Evolutionary conservation across 2,888 invertebrate genomes (phyloP).

Genomic region (Callimorpha dominula): DNA sequence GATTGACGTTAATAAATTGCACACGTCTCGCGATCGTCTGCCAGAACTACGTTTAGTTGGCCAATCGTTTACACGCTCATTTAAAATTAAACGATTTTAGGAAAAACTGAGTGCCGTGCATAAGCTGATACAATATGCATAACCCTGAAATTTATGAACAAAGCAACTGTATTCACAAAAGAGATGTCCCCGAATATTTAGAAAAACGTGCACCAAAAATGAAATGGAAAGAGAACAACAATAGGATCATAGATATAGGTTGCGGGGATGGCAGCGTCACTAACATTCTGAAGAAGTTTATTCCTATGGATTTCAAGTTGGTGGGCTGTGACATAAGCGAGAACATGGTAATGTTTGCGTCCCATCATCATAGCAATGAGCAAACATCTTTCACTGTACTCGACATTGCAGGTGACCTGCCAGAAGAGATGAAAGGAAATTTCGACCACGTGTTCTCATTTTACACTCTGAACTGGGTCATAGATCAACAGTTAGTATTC

Average conservation of each 20-base stretch:
- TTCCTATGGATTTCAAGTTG: constrained; percentile 83
- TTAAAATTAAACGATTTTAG: neutral
- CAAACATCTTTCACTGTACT: constrained; percentile 80
- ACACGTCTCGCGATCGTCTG: neutral
- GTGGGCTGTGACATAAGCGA: constrained; percentile 90
- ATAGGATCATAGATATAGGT: constrained; percentile 88
- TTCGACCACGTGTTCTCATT: constrained; percentile 91
- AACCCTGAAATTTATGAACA: constrained; percentile 89
- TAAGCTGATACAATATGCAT: constrained; percentile 71
- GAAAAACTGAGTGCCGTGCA: neutral
- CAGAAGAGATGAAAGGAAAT: constrained; percentile 73
- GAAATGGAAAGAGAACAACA: constrained; percentile 80
- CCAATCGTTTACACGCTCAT: neutral
- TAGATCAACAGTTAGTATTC: constrained; percentile 88
- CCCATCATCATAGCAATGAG: constrained; percentile 74
- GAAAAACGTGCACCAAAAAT: constrained; percentile 87
- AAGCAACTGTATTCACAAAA: constrained; percentile 89
- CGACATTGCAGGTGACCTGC: constrained; percentile 86
- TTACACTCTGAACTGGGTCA: constrained; percentile 93
- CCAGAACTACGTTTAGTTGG: neutral
- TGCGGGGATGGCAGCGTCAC: constrained; percentile 91
- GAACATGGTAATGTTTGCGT: constrained; percentile 90
- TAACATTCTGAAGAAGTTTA: constrained; percentile 85
- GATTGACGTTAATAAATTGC: neutral
- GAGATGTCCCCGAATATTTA: constrained; percentile 80